A percentile compares a stretch with the other conserved stretches of the same genome.
Conservation (phyloP, 2,113 vertebrate species). For the Nyctibius bracteatus region DNA sequence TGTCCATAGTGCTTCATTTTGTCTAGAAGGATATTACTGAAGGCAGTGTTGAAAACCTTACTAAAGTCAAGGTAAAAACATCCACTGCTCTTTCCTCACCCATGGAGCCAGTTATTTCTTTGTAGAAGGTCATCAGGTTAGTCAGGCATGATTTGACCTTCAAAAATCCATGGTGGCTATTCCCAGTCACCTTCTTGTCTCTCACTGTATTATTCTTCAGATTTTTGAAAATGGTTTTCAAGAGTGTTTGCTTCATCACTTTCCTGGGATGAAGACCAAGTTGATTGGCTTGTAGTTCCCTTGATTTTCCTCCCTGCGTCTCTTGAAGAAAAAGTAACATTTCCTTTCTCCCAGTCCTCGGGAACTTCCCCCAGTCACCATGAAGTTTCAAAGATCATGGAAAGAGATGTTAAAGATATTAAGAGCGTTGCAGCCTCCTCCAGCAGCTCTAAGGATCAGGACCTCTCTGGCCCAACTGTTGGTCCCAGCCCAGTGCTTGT, state of each 20-base stretch:
- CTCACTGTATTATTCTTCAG: background rate
- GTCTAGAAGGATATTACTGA: background rate
- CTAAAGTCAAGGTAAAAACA: background rate
- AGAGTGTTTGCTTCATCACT: background rate
- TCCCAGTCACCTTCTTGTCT: background rate
- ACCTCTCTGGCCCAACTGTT: background rate
- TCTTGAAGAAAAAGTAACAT: background rate
- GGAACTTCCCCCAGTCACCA: background rate
- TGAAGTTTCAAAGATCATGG: background rate
- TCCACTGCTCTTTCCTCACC: background rate
- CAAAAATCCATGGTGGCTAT: background rate
- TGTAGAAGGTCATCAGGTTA: background rate
- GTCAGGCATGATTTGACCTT: background rate
- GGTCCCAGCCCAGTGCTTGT: background rate
- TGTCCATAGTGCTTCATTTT: background rate
- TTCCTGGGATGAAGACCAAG: background rate
- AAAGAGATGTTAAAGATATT: background rate
- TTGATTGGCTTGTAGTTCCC: background rate
- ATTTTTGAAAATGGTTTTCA: background rate
- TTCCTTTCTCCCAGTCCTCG: background rate
- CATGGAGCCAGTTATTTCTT: background rate
- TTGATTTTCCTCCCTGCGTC: background rate
- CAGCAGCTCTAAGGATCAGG: background rate
- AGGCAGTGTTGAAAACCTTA: background rate
- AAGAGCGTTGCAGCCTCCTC: background rate